phyloP scores from a whole-genome alignment of 2,113 vertebrate species.

The Psittacus erithacus region DNA sequence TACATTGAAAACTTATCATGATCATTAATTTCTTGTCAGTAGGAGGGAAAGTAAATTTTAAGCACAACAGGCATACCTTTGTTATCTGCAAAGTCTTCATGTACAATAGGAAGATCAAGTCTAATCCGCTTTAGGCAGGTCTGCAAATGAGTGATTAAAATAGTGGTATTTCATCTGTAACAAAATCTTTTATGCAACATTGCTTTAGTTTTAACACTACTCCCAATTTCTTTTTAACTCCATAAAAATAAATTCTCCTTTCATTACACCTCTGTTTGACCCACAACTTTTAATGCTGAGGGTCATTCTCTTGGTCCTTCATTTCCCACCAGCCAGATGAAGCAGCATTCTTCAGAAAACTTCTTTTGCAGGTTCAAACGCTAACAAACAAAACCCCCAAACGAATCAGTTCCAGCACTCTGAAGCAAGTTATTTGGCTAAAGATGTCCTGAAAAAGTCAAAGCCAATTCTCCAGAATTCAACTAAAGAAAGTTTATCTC shows the following conservation, averaged over 20 bases:
- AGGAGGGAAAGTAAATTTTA: background rate
- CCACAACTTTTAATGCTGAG: background rate
- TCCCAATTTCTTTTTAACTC: background rate
- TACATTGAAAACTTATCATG: rapidly evolving
- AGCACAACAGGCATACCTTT: slow-evolving; percentile 61
- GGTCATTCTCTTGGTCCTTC: background rate
- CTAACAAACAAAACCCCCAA: background rate
- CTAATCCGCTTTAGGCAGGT: slow-evolving; percentile 95
- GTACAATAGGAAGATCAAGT: slow-evolving; percentile 90
- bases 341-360: background rate
- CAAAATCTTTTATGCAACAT: background rate
- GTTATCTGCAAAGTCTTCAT: slow-evolving; percentile 83
- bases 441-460: background rate
- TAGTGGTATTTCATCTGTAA: background rate
- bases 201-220: background rate
- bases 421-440: background rate
- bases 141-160: slow-evolving; percentile 68
- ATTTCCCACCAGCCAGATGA: background rate
- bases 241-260: background rate
- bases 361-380: background rate
- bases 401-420: background rate
- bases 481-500: background rate
- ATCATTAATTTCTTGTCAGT: background rate
- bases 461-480: background rate
- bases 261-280: background rate